phyloP scores from a whole-genome alignment of 2,797 vertebrate genomes.

The Zalophus californianus region DNA sequence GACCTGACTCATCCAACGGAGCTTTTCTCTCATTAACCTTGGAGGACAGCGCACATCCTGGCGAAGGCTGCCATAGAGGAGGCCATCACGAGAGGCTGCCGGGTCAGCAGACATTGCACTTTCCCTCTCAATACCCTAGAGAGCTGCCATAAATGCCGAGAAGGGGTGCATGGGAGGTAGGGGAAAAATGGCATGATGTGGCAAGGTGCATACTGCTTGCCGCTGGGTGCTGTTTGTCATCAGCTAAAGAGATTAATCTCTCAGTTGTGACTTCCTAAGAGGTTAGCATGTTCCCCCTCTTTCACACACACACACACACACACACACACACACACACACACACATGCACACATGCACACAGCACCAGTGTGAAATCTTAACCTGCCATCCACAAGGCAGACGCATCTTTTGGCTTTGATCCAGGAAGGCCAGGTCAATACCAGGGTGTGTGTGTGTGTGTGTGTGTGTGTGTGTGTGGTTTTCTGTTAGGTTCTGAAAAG shows the following conservation, averaged over 20 bases:
- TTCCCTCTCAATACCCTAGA: background rate
- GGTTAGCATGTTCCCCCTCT: background rate
- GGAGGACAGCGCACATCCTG: fast-evolving
- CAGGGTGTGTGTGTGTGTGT: fast-evolving
- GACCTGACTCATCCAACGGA: background rate
- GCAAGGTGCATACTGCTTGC: background rate
- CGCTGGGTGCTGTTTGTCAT: background rate
- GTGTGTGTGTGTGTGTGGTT: background rate
- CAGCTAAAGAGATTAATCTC: background rate
- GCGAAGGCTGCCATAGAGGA: background rate
- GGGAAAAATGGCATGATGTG: background rate
- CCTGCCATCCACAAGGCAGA: background rate
- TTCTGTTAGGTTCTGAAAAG: background rate
- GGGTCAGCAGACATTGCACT: slow-evolving; percentile 33
- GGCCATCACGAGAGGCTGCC: slow-evolving; percentile 36
- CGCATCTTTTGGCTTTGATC: background rate
- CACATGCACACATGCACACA: background rate
- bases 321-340: background rate
- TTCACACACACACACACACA: too few relatives aligned
- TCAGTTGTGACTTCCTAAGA: background rate
- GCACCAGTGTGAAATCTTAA: background rate
- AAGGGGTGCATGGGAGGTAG: background rate
- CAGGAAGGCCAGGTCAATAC: background rate
- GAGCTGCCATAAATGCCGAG: background rate
- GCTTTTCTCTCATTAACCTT: slow-evolving; percentile 66